These are phyloP conservation scores for Zapus hudsonius DNA, from an alignment of 2,113 vertebrate species.

Conservation along the genomic window DNA sequence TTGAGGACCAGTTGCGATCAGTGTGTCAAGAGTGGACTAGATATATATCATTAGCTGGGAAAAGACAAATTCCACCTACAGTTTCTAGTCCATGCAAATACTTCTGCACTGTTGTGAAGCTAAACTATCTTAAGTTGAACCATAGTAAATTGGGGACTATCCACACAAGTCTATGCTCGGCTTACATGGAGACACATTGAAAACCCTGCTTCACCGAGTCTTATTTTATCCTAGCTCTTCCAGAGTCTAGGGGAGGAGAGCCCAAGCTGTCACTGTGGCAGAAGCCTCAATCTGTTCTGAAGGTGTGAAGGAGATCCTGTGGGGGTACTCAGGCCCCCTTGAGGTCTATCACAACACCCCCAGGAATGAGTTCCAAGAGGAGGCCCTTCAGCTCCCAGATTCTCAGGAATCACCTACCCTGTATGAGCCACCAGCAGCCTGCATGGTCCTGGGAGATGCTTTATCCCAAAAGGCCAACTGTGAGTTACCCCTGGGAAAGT, in stretches of 20 bases:
- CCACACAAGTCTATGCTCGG: neutral
- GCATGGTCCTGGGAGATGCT: neutral
- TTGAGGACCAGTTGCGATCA: neutral
- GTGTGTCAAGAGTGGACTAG: neutral
- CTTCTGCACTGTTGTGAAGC: neutral
- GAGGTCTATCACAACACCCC: neutral
- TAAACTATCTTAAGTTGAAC: neutral
- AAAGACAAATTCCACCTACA: neutral
- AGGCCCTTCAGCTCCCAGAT: no score
- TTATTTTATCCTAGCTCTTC: neutral
- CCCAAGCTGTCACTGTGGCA: no score
- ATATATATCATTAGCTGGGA: neutral
- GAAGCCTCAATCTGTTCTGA: neutral
- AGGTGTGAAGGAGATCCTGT: neutral
- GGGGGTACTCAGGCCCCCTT: neutral
- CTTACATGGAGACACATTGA: neutral
- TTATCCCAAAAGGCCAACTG: neutral
- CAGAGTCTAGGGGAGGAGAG: neutral
- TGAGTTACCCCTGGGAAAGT: neutral
- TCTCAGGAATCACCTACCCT: neutral
- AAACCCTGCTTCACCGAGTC: neutral
- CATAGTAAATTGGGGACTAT: neutral
- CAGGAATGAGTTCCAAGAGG: neutral
- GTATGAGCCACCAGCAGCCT: neutral
- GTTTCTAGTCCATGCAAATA: neutral